Evolutionary conservation across 2,888 invertebrate species (phyloP).

Genomic region (Habroteleia sp.): DNA sequence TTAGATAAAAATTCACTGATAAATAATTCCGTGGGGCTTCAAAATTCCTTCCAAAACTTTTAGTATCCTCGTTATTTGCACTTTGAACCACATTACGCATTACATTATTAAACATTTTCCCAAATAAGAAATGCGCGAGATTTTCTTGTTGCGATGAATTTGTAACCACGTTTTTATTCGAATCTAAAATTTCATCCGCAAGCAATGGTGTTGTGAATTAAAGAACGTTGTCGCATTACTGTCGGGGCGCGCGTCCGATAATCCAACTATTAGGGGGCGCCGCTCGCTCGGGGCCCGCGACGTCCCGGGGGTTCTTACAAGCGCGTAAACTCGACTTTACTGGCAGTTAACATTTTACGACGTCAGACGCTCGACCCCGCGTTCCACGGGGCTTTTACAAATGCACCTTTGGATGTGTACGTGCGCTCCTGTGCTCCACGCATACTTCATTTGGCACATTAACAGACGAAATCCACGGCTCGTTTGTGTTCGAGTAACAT

Average conservation of each 20-base stretch:
- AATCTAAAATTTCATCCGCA: constrained; percentile 7
- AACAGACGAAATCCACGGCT: constrained; percentile 56
- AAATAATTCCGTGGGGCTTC: no score
- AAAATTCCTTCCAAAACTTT: no score
- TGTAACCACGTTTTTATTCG: no score
- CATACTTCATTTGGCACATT: constrained; percentile 49
- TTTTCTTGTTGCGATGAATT: no score
- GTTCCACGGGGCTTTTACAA: constrained; percentile 17
- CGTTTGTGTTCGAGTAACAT: constrained; percentile 69
- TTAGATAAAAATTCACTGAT: no score
- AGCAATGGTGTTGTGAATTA: constrained; percentile 17
- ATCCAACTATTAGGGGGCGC: constrained; percentile 76
- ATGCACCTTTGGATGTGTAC: constrained; percentile 41
- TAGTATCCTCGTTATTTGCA: no score
- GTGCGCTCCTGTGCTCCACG: constrained; percentile 18
- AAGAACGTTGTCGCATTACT: constrained; percentile 33
- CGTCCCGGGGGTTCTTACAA: constrained; percentile 79
- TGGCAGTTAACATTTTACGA: constrained; percentile 81
- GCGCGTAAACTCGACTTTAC: constrained; percentile 81
- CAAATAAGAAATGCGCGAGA: no score
- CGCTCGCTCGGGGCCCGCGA: constrained; percentile 51
- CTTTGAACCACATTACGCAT: no score
- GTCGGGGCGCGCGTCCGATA: constrained; percentile 69
- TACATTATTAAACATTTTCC: no score
- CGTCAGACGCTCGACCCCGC: constrained; percentile 73